phyloP scores from a whole-genome alignment of 2,888 invertebrate species.

The Limulus polyphemus region DNA sequence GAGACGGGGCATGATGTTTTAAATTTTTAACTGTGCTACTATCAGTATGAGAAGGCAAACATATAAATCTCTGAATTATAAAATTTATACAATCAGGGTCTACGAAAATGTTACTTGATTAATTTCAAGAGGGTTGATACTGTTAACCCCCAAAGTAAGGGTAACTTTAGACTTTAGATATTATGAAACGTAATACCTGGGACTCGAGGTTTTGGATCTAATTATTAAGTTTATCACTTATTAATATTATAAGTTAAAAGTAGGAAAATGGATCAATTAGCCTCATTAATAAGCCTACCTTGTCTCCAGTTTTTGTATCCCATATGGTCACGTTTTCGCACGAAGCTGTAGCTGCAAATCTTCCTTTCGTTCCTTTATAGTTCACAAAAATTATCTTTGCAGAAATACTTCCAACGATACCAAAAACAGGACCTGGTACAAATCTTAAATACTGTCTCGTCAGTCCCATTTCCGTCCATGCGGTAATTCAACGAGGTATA shows the following conservation, averaged over 20 bases:
- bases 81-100: no score
- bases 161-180: no score
- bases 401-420: conserved; percentile 57
- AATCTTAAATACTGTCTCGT: conserved; percentile 92
- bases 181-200: no score
- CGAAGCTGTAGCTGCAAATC: conserved; percentile 79
- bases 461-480: conserved; percentile 52
- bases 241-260: background rate
- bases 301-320: conserved; percentile 77
- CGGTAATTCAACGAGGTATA: no score
- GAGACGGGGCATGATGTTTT: no score
- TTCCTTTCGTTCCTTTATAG: conserved; percentile 49
- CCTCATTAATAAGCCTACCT: conserved; percentile 42
- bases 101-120: no score
- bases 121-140: no score
- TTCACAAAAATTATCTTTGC: conserved; percentile 70
- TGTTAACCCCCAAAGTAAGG: no score
- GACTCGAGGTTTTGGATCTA: no score
- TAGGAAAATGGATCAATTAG: background rate
- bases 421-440: conserved; percentile 67
- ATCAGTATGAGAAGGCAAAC: no score
- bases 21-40: no score
- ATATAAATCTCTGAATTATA: no score
- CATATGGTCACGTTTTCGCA: conserved; percentile 88
- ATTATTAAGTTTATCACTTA: background rate